A percentile compares a stretch with the other conserved stretches of the same genome.
Evolutionary conservation across 2,888 invertebrate species (phyloP).

Genomic region (Mythimna pallens): DNA sequence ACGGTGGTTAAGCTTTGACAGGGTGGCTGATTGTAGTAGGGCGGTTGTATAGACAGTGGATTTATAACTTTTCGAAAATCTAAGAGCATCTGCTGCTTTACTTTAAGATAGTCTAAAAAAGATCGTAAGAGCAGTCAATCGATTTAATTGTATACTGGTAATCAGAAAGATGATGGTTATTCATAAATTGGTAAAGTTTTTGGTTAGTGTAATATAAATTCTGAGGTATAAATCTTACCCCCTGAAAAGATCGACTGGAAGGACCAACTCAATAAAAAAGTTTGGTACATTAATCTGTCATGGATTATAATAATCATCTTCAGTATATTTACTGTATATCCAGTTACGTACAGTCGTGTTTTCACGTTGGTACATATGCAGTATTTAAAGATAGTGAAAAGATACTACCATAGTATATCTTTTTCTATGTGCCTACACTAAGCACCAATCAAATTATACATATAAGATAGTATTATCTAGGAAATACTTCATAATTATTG

Average conservation of each 20-base stretch:
- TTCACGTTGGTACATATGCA: neutral
- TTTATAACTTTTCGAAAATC: neutral
- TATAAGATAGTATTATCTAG: slow-evolving; percentile 22
- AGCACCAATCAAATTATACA: slow-evolving; percentile 17
- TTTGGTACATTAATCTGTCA: neutral
- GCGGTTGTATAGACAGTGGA: neutral
- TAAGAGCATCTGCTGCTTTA: neutral
- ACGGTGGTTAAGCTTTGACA: neutral
- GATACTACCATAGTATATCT: neutral
- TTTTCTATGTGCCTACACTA: neutral
- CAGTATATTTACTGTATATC: neutral
- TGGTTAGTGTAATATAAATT: neutral
- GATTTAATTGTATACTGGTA: neutral
- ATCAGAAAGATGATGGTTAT: neutral
- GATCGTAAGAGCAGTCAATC: neutral
- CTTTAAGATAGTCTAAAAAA: neutral
- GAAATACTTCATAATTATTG: slow-evolving; percentile 27
- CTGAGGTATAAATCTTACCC: neutral
- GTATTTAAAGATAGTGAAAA: neutral
- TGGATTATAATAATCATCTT: neutral
- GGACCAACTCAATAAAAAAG: neutral
- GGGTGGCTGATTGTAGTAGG: neutral
- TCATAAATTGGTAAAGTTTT: neutral
- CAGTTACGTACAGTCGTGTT: neutral
- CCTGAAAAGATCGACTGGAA: neutral